Evolutionary conservation across 2,797 vertebrate species (phyloP).

Genomic region (Catharus ustulatus): DNA sequence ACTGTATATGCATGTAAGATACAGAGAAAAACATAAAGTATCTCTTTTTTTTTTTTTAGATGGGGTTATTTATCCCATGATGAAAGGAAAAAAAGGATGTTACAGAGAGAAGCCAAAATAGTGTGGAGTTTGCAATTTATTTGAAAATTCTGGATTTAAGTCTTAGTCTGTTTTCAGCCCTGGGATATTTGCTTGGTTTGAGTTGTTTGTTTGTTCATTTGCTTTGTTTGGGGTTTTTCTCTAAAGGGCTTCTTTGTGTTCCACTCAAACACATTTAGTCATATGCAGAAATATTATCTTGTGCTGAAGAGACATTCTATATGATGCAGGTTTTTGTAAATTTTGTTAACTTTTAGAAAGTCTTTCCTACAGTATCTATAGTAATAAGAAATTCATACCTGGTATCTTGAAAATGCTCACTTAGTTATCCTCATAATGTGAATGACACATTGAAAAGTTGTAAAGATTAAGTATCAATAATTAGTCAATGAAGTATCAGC

Average conservation of each 20-base stretch:
- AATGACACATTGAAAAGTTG: neutral
- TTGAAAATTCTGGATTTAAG: neutral
- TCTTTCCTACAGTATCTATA: neutral
- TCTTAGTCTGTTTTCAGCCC: neutral
- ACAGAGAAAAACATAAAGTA: neutral
- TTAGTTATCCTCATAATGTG: neutral
- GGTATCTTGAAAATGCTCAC: neutral
- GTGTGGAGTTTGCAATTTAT: neutral
- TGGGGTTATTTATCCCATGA: neutral
- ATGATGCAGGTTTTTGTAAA: neutral
- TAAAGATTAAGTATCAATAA: neutral
- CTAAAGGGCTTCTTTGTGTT: neutral
- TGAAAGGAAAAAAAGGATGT: neutral
- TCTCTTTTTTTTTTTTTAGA: neutral
- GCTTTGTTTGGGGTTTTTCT: neutral
- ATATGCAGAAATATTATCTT: neutral
- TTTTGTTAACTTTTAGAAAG: neutral
- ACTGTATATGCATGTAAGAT: neutral
- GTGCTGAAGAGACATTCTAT: neutral
- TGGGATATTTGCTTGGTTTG: neutral
- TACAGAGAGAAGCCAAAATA: neutral
- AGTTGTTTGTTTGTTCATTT: rapidly evolving
- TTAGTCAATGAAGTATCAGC: neutral
- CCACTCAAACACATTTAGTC: neutral
- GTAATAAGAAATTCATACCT: neutral